phyloP scores from a whole-genome alignment of 2,888 invertebrate species.

The Leptothorax acervorum region DNA sequence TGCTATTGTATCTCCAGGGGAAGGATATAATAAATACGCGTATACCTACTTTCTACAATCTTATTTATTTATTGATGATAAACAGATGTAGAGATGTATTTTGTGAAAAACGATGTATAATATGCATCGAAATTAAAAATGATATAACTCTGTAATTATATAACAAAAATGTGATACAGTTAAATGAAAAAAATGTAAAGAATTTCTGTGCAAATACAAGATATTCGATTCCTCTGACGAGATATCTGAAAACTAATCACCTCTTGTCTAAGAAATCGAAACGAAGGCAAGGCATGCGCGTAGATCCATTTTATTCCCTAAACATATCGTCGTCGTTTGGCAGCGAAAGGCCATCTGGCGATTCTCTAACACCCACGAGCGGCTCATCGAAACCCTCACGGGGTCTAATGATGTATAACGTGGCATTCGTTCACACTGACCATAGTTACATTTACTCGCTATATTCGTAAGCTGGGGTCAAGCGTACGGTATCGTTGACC shows the following conservation, averaged over 20 bases:
- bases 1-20: neutral
- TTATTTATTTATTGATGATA: neutral
- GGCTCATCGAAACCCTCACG: conserved; percentile 77
- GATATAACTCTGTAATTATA: neutral
- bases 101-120: neutral
- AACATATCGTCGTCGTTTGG: conserved; percentile 69
- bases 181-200: neutral
- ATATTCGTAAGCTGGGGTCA: conserved; percentile 79
- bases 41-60: neutral
- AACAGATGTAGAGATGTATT: neutral
- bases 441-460: conserved; percentile 74
- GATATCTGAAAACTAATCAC: neutral
- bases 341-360: conserved; percentile 83
- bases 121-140: neutral
- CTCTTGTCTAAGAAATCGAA: conserved; percentile 40
- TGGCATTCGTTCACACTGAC: conserved; percentile 76
- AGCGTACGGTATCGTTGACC: conserved; percentile 80
- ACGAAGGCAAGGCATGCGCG: conserved; percentile 10
- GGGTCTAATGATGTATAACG: conserved; percentile 84
- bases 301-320: conserved; percentile 58
- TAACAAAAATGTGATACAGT: neutral
- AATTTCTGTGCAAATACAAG: neutral
- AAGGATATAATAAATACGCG: neutral
- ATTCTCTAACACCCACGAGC: conserved; percentile 81
- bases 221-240: neutral